Conservation (phyloP, 2,797 vertebrate species). For the Clarias pachynema region DNA sequence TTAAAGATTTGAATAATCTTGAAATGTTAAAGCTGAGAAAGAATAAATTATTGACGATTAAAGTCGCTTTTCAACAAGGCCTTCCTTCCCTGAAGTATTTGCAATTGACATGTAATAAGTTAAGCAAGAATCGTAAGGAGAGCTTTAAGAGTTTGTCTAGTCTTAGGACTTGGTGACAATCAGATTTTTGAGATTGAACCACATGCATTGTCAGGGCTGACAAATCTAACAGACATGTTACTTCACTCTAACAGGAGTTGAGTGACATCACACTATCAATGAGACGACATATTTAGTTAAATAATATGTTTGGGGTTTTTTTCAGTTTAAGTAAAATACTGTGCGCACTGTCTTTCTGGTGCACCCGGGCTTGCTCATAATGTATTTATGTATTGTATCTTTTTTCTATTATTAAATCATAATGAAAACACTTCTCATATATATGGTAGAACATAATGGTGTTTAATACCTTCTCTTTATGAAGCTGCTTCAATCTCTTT, state of each 20-base stretch:
- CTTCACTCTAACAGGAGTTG: constrained; percentile 57
- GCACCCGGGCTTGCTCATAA: no score
- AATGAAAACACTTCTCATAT: neutral
- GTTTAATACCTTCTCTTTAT: constrained; percentile 85
- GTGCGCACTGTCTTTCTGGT: no score
- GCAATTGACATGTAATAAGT: constrained; percentile 55
- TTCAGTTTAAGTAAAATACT: no score
- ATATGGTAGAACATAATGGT: neutral
- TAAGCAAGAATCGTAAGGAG: constrained; percentile 44
- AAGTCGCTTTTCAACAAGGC: constrained; percentile 56
- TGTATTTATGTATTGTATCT: no score
- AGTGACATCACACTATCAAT: no score
- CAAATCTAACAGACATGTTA: constrained; percentile 36
- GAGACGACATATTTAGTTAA: no score
- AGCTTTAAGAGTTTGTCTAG: constrained; percentile 52
- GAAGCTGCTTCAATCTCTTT: constrained; percentile 84
- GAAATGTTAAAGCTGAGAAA: constrained; percentile 48
- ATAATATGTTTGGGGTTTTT: no score
- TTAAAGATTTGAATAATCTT: constrained; percentile 43
- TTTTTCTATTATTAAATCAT: no score
- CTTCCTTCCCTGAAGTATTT: constrained; percentile 46
- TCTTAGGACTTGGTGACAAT: constrained; percentile 56
- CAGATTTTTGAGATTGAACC: constrained; percentile 56
- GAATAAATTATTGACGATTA: constrained; percentile 53
- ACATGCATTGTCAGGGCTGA: constrained; percentile 50